A percentile compares a stretch with the other conserved stretches of the same genome.
These are phyloP conservation scores for Propithecus deckenii DNA, from an alignment of 2,797 vertebrate genomes.

Conservation along the genomic window DNA sequence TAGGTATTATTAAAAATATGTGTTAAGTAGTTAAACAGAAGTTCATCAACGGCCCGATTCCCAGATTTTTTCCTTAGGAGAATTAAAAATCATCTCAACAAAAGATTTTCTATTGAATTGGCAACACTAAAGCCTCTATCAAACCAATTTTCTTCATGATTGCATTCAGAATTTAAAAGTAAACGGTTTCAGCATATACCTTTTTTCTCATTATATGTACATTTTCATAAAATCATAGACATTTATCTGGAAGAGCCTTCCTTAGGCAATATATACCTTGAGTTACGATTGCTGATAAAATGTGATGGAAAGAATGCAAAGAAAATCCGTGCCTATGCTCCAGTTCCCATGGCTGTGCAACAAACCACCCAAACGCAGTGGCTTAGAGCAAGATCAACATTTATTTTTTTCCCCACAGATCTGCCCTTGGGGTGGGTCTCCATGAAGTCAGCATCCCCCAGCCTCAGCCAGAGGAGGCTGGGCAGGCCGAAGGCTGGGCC, in stretches of 20 bases:
- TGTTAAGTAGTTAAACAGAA: not conserved
- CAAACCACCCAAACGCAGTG: too few species aligned
- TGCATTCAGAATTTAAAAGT: not conserved
- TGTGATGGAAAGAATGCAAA: too few species aligned
- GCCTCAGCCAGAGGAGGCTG: not conserved
- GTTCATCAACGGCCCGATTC: too few species aligned
- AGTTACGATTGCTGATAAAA: not conserved
- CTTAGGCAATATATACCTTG: not conserved
- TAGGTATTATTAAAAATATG: not conserved
- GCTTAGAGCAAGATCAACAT: not conserved
- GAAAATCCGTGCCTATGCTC: not conserved
- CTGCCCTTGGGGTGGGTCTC: not conserved
- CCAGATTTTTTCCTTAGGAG: not conserved
- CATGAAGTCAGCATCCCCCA: too few species aligned
- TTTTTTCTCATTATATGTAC: not conserved
- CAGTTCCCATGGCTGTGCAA: not conserved
- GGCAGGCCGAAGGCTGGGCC: not conserved
- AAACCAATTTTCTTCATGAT: too few species aligned
- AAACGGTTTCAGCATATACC: not conserved
- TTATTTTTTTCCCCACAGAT: not conserved
- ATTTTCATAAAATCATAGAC: not conserved
- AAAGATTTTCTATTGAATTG: not conserved
- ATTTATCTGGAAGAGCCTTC: not conserved
- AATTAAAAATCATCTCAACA: not conserved
- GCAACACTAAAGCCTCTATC: not conserved